Conservation (phyloP, 1,140 invertebrate species). For the Aradophagus sp. region DNA sequence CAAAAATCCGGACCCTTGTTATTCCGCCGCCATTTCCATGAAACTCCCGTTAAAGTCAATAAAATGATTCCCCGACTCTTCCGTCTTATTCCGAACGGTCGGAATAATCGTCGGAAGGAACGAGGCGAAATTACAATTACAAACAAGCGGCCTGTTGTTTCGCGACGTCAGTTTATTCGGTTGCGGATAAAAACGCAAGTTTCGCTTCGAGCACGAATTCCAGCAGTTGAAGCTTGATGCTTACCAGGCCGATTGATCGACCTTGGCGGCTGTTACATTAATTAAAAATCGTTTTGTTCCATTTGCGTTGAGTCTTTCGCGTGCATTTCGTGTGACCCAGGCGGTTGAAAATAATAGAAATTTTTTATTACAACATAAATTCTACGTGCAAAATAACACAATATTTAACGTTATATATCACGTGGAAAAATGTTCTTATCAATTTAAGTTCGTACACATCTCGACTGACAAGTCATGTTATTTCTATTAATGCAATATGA, state of each 20-base stretch:
- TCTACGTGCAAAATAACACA: no score
- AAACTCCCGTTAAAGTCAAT: constrained; percentile 59
- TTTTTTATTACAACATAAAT: no score
- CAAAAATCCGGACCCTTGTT: constrained; percentile 4
- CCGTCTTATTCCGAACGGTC: not conserved
- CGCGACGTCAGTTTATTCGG: constrained; percentile 3
- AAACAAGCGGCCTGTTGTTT: constrained; percentile 5
- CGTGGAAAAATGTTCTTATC: no score
- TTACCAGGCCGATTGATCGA: not conserved
- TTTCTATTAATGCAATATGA: no score
- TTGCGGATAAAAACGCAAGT: constrained; percentile 5
- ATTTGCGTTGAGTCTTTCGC: no score
- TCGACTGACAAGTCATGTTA: no score
- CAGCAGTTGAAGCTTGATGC: not conserved
- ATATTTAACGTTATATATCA: no score
- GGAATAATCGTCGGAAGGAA: constrained; percentile 1
- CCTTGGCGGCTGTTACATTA: constrained; percentile 12
- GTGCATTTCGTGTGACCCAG: no score
- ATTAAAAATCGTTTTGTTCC: constrained; percentile 26
- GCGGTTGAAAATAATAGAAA: no score
- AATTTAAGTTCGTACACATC: no score
- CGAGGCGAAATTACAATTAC: constrained; percentile 11
- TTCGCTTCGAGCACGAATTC: no score
- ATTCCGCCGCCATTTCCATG: constrained; percentile 49
- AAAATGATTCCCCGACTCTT: constrained; percentile 56